Conservation (phyloP, 2,797 vertebrate species). For the Thalassophryne amazonica region DNA sequence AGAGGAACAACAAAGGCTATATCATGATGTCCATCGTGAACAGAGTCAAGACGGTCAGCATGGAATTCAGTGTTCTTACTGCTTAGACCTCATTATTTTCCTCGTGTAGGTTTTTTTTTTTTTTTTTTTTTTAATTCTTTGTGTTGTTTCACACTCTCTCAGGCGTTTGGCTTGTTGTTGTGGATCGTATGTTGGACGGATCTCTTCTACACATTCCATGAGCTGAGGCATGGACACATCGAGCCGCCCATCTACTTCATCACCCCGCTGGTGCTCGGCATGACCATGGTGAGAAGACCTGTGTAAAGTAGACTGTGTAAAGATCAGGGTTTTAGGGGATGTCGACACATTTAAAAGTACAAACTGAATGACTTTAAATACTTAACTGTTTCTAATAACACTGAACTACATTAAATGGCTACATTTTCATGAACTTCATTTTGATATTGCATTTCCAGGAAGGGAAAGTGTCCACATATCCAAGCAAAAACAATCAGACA, state of each 20-base stretch:
- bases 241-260: slow-evolving; percentile 85
- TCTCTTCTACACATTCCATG: slow-evolving; percentile 91
- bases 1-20: slow-evolving; percentile 82
- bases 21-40: slow-evolving; percentile 89
- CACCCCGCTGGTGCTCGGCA: slow-evolving; percentile 88
- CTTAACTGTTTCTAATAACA: too few species aligned
- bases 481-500: too few species aligned
- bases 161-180: slow-evolving; percentile 86
- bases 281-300: slow-evolving; percentile 89
- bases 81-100: background rate
- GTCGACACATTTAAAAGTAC: too few species aligned
- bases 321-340: too few species aligned
- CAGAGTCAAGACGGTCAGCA: slow-evolving; percentile 90
- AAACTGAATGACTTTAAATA: too few species aligned
- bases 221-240: slow-evolving; percentile 60
- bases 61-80: background rate
- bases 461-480: too few species aligned
- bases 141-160: slow-evolving; percentile 2
- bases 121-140: background rate
- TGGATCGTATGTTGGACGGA: slow-evolving; percentile 93
- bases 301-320: too few species aligned
- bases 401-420: too few species aligned
- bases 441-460: too few species aligned
- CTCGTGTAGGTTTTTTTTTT: background rate
- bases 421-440: too few species aligned